Evolutionary conservation across 1,140 invertebrate species (phyloP).

Genomic region (Heliconius hermathena): DNA sequence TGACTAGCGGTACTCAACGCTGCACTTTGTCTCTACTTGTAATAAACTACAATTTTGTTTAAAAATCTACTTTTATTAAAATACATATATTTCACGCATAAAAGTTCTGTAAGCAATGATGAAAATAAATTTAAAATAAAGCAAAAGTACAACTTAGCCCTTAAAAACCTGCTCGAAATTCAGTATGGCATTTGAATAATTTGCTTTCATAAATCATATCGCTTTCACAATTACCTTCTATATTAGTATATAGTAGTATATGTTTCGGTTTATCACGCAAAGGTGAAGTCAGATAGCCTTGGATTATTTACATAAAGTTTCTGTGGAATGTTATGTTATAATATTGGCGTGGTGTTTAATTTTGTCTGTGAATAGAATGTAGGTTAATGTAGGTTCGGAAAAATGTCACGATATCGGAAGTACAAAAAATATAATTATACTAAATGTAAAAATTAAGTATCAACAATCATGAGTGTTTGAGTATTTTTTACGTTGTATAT

Average conservation of each 20-base stretch:
- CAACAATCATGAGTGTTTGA: too few relatives aligned
- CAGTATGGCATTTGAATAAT: not conserved
- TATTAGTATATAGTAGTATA: not conserved
- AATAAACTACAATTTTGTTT: too few relatives aligned
- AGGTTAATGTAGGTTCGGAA: too few relatives aligned
- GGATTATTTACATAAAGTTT: conserved; percentile 25
- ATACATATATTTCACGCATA: too few relatives aligned
- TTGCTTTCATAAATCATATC: conserved; percentile 1
- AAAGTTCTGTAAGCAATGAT: too few relatives aligned
- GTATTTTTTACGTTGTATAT: too few relatives aligned
- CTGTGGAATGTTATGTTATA: not conserved
- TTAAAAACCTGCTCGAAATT: not conserved
- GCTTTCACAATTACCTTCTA: not conserved
- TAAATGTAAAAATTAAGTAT: too few relatives aligned
- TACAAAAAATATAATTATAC: too few relatives aligned
- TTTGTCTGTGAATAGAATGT: not conserved
- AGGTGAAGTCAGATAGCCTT: conserved; percentile 11
- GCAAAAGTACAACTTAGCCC: not conserved
- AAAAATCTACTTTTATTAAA: too few relatives aligned
- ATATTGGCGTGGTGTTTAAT: not conserved
- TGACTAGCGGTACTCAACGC: too few relatives aligned
- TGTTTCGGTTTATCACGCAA: conserved; percentile 14
- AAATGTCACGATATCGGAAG: too few relatives aligned
- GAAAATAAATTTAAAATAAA: not conserved
- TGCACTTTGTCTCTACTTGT: too few relatives aligned